Base-by-base conservation (phyloP, 2,888 invertebrate species). In the Mayetiola destructor region DNA sequence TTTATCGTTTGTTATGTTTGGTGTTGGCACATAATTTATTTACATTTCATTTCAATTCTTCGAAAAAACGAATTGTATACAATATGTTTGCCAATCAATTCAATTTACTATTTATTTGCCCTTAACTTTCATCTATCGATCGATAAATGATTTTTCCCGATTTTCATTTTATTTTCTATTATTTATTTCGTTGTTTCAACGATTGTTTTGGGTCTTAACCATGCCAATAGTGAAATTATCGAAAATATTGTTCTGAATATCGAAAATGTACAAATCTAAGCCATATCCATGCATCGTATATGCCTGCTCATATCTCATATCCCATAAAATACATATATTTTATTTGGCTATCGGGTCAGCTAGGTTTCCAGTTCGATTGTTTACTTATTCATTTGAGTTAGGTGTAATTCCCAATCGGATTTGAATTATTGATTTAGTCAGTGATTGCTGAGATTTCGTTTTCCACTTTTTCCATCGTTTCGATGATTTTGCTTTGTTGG, bases 41-140 rank as follows among this genome's bases (percentile, higher is more conserved):
- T 48, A 48, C 48, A n/a, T n/a, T 27, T 48, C 48, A 48, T 48
- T 48, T 48, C n/a, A n/a, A n/a, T n/a, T n/a, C n/a, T 48, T 48
- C 48, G 48, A 48, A n/a, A n/a, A n/a, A n/a, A n/a, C n/a, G n/a
- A n/a, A n/a, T n/a, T n/a, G n/a, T n/a, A n/a, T n/a, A n/a, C n/a
- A n/a, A n/a, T n/a, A n/a, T n/a, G n/a, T n/a, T n/a, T n/a, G n/a
- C n/a, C 48, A 27, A 48, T 27, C 48, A 48, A 27, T 48, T n/a
- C 27, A 48, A 16, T 27, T 48, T n/a, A 16, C 27, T 16, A 27
- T 23, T 48, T 23, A 27, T 48, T 48, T 27, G 27, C n/a, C n/a
- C n/a, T n/a, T n/a, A n/a, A 27, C 48, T 27, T 48, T 48, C 16
- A 16, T 48, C 27, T 27, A 48, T 48, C 23, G 27, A 48, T 48